A percentile compares a stretch with the other conserved stretches of the same genome.
Conservation (phyloP, 2,888 invertebrate species). For the Hyppa rectilinea region DNA sequence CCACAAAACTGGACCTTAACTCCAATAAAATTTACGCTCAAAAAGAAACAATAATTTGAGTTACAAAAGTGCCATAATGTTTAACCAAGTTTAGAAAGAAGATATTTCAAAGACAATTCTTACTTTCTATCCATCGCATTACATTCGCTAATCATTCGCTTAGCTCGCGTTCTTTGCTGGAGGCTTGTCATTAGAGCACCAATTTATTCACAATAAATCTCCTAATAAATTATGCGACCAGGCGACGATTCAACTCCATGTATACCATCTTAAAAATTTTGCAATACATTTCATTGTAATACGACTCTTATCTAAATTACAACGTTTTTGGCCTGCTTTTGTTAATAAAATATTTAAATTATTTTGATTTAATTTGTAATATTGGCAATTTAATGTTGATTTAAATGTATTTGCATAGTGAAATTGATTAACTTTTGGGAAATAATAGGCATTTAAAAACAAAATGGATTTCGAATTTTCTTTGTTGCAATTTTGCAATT, state of each 20-base stretch:
- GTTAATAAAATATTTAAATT: slow-evolving; percentile 7
- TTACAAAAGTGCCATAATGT: too few relatives aligned
- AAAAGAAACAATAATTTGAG: too few relatives aligned
- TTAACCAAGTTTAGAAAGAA: too few relatives aligned
- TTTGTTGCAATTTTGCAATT: background rate
- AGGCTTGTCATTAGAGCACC: slow-evolving; percentile 1
- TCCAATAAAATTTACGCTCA: too few relatives aligned
- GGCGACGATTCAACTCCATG: slow-evolving; percentile 34
- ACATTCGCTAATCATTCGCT: background rate
- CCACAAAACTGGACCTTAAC: too few relatives aligned
- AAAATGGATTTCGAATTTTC: background rate
- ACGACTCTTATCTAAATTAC: background rate
- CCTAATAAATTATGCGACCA: slow-evolving; percentile 56
- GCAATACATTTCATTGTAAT: slow-evolving; percentile 24
- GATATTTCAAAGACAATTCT: too few relatives aligned
- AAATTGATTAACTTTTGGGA: background rate
- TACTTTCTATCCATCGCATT: background rate
- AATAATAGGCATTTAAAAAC: background rate
- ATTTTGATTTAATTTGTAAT: background rate
- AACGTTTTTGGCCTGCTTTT: slow-evolving; percentile 8
- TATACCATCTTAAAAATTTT: slow-evolving; percentile 25
- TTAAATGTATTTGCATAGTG: slow-evolving; percentile 33
- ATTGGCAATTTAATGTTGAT: background rate
- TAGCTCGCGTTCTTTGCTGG: slow-evolving; percentile 16
- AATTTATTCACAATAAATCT: slow-evolving; percentile 48